Evolutionary conservation across 1,140 invertebrate species (phyloP), one percentile per base, ranked within the genome.

Genomic region (Sitophilus oryzae): DNA sequence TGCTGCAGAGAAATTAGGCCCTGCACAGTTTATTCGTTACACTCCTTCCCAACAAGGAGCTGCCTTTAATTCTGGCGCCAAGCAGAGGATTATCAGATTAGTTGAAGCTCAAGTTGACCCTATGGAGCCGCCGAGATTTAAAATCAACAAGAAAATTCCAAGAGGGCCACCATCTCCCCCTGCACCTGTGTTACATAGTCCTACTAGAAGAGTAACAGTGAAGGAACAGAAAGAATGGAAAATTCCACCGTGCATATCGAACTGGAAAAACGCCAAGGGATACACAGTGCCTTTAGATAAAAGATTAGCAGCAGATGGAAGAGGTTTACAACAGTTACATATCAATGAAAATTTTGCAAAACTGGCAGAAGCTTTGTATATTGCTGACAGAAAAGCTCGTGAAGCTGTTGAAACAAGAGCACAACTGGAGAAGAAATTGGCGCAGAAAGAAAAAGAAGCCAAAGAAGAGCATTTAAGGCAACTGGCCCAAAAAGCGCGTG

Each of bases 141-240:
- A 93, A 75, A 92, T 93, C 38, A 93, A 93, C 70, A 90, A 91
- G 65, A 94, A 93, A 74, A 98, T 99, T 61, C 97, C 97, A 0
- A 79, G 96, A 59, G 96, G 93, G 0, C 96, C 96, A 10, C 96
- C 96, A 0, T 98, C 96, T 3, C 97, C 97, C 0, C 97, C 96
- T 15, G 95, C 96, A 1, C 82, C 82, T 1, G 93, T 98, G 1
- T 82, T 99, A 74, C 96, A 99, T 76, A 98, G 95, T 0, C 97
- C 97, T 0, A 96, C 96, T 0, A 80, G 96, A 52, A 92, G 98
- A 72, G 91, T 96, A 0, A 97, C 96, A 3, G 94, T 63, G n/a
- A 97, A 98, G 73, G 96, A 99, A 72, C 96, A 99, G 70, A 89
- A 96, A 59, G 96, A 99, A 73, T 99, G 97, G 97, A 98, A 98